Conservation (phyloP, 2,888 invertebrate genomes). For the Sphaerophoria taeniata region DNA sequence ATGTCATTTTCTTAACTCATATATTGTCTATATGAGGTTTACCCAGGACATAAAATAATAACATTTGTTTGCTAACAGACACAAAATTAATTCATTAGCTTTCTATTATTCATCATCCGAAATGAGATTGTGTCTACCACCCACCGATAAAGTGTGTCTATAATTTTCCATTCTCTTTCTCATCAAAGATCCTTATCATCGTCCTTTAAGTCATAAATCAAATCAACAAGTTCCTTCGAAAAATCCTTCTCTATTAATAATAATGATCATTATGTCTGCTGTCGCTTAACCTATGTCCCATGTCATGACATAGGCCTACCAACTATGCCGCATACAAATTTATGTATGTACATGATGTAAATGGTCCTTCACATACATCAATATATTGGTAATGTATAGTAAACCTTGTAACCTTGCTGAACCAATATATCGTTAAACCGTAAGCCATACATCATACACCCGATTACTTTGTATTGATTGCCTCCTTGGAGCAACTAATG, state of each 20-base stretch:
- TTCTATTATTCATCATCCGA: background rate
- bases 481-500: slow-evolving; percentile 23
- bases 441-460: slow-evolving; percentile 14
- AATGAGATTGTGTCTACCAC: background rate
- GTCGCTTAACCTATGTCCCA: background rate
- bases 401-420: background rate
- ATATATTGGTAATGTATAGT: background rate
- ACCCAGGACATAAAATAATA: background rate
- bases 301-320: background rate
- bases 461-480: slow-evolving; percentile 24
- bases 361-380: too few relatives aligned
- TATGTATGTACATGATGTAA: background rate
- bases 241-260: slow-evolving; percentile 1
- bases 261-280: slow-evolving; percentile 12
- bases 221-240: slow-evolving; percentile 16
- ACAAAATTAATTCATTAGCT: slow-evolving; percentile 5
- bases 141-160: background rate
- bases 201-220: slow-evolving; percentile 14
- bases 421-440: slow-evolving; percentile 15
- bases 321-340: background rate
- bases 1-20: too few relatives aligned
- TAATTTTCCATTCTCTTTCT: slow-evolving; percentile 2
- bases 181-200: slow-evolving; percentile 21
- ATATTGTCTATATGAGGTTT: too few relatives aligned
- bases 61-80: background rate